phyloP scores from a whole-genome alignment of 2,113 vertebrate species.

The Pantherophis guttatus region DNA sequence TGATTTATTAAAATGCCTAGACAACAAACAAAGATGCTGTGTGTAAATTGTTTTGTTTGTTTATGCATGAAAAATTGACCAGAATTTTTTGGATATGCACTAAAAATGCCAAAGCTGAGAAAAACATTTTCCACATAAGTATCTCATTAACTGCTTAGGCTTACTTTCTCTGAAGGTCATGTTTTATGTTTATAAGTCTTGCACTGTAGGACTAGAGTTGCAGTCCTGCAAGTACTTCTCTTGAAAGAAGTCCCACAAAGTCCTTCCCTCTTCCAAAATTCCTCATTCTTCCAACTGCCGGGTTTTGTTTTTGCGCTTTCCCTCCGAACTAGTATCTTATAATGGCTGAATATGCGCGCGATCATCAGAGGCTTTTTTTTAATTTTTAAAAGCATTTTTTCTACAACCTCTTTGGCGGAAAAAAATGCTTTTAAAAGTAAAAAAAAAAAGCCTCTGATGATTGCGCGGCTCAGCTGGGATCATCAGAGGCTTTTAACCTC shows the following conservation, averaged over 20 bases:
- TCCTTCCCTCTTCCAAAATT: neutral
- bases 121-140: neutral
- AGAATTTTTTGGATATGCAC: constrained; percentile 3
- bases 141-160: neutral
- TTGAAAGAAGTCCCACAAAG: neutral
- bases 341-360: neutral
- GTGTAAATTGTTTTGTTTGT: neutral
- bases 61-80: neutral
- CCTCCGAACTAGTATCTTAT: neutral
- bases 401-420: no score
- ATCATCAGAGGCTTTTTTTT: no score
- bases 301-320: neutral
- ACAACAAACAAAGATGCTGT: neutral
- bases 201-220: neutral
- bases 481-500: no score
- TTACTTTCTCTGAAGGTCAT: constrained; percentile 12
- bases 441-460: no score
- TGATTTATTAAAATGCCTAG: constrained; percentile 8
- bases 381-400: no score
- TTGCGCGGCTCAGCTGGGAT: no score
- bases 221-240: neutral
- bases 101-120: neutral
- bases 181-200: neutral
- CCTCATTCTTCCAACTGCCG: neutral
- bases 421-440: no score